These are phyloP conservation scores for Malurus splendens DNA, from an alignment of 2,797 vertebrate genomes.

Conservation along the genomic window DNA sequence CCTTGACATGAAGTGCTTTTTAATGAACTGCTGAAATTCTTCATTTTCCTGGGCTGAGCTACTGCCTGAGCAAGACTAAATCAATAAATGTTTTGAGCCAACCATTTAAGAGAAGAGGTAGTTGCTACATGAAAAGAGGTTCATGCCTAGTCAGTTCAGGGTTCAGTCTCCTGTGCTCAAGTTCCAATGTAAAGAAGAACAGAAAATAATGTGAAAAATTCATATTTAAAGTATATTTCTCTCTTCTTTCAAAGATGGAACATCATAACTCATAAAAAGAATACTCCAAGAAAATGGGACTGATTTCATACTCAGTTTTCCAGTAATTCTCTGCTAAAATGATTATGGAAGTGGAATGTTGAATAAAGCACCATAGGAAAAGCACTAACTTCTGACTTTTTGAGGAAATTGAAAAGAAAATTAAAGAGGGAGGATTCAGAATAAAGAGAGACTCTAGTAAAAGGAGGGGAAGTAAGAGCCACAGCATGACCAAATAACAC, in stretches of 20 bases:
- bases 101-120: not conserved
- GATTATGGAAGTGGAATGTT: not conserved
- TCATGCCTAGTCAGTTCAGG: not conserved
- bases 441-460: not conserved
- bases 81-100: not conserved
- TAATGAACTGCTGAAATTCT: not conserved
- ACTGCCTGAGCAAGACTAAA: not conserved
- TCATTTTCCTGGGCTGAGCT: not conserved
- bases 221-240: not conserved
- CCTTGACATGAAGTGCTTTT: not conserved
- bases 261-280: not conserved
- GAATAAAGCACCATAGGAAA: not conserved
- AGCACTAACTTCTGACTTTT: not conserved
- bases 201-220: not conserved
- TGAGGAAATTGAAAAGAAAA: not conserved
- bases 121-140: not conserved
- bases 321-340: not conserved
- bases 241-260: not conserved
- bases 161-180: not conserved
- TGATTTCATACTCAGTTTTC: not conserved
- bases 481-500: not conserved
- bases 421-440: not conserved
- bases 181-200: not conserved
- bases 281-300: not conserved
- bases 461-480: not conserved